These are phyloP conservation scores for Pseudoatta argentina DNA, from an alignment of 1,140 invertebrate genomes.

Conservation along the genomic window DNA sequence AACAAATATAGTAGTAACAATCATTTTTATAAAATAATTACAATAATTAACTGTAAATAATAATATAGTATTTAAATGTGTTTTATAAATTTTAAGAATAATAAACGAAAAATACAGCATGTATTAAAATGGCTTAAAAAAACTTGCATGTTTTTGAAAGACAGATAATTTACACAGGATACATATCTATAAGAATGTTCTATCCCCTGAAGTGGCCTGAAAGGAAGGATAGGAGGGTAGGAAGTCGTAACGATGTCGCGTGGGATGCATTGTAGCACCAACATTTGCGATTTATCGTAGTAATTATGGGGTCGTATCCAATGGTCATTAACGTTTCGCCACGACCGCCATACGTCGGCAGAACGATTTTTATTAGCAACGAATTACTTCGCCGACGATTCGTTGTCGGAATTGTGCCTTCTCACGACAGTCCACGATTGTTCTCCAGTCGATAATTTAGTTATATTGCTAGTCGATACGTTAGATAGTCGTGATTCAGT, in stretches of 20 bases:
- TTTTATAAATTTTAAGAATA: not conserved
- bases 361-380: slow-evolving; percentile 82
- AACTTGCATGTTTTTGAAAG: slow-evolving; percentile 2
- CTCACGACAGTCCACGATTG: slow-evolving; percentile 69
- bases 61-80: not conserved
- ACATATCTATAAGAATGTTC: slow-evolving; percentile 24
- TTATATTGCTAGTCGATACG: slow-evolving; percentile 52
- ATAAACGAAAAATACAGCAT: not conserved
- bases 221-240: slow-evolving; percentile 79
- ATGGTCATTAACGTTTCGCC: slow-evolving; percentile 84
- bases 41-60: not conserved
- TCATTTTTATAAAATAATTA: not conserved
- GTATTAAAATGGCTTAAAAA: not conserved
- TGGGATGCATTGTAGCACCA: slow-evolving; percentile 78
- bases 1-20: not conserved
- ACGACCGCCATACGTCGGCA: slow-evolving; percentile 77
- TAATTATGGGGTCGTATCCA: slow-evolving; percentile 84
- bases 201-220: slow-evolving; percentile 27
- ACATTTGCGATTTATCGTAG: slow-evolving; percentile 81
- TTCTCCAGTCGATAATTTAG: slow-evolving; percentile 63
- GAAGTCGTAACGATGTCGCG: slow-evolving; percentile 80
- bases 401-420: slow-evolving; percentile 61
- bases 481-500: slow-evolving; percentile 24
- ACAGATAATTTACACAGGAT: not conserved
- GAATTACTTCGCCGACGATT: slow-evolving; percentile 68